Percentiles rank a stretch among this genome's conserved stretches.
phyloP scores from a whole-genome alignment of 2,888 invertebrate species.

The Oasisia sp. region DNA sequence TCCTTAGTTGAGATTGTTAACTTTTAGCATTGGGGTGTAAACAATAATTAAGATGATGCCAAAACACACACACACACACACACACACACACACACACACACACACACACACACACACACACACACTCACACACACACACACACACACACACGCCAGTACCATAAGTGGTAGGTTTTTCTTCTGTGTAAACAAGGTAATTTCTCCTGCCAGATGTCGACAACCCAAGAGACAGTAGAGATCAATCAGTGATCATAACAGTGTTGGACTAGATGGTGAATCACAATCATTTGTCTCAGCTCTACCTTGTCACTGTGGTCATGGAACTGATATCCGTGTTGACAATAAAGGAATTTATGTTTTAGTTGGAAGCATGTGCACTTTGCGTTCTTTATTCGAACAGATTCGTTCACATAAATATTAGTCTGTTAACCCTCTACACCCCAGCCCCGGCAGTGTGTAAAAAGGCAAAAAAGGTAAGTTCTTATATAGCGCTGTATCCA shows the following conservation, averaged over 20 bases:
- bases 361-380: not conserved
- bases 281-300: not conserved
- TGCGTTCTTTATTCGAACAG: not conserved
- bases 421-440: not conserved
- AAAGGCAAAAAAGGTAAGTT: no score
- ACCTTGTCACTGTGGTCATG: not conserved
- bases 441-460: no score
- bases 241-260: not conserved
- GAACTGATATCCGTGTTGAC: not conserved
- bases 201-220: not conserved
- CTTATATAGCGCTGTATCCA: no score
- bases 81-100: no score
- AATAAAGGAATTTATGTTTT: constrained; percentile 3
- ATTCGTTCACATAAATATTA: not conserved
- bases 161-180: not conserved
- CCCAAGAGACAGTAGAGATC: not conserved
- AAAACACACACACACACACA: not conserved
- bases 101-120: no score
- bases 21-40: not conserved
- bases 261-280: not conserved
- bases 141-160: not conserved
- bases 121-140: no score
- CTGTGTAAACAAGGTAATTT: not conserved
- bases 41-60: no score
- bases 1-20: not conserved